A percentile compares a stretch with the other conserved stretches of the same genome.
Evolutionary conservation across 1,140 invertebrate species (phyloP).

Genomic region (Apis mellifera): Amel_HAv3.1 CM009946.2:4875001-4875500

Average conservation of each 20-base stretch:
- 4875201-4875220: slow-evolving; percentile 85
- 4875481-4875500: slow-evolving; percentile 79
- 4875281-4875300: neutral
- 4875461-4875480: slow-evolving; percentile 59
- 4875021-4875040: slow-evolving; percentile 83
- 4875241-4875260: slow-evolving; percentile 83
- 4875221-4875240: slow-evolving; percentile 88
- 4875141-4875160: slow-evolving; percentile 82
- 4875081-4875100: neutral
- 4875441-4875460: slow-evolving; percentile 76
- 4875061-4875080: slow-evolving; percentile 83
- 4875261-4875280: slow-evolving; percentile 58
- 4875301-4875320: neutral
- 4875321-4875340: slow-evolving; percentile 19
- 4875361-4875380: slow-evolving; percentile 85
- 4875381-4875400: slow-evolving; percentile 85
- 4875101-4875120: neutral
- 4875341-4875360: slow-evolving; percentile 83
- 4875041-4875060: slow-evolving; percentile 87
- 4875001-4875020: slow-evolving; percentile 84
- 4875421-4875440: slow-evolving; percentile 83
- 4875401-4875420: slow-evolving; percentile 72
- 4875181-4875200: slow-evolving; percentile 84
- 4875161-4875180: slow-evolving; percentile 85
- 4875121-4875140: neutral